Conservation (phyloP, 2,797 vertebrate genomes). For the Spatula versicolor region DNA sequence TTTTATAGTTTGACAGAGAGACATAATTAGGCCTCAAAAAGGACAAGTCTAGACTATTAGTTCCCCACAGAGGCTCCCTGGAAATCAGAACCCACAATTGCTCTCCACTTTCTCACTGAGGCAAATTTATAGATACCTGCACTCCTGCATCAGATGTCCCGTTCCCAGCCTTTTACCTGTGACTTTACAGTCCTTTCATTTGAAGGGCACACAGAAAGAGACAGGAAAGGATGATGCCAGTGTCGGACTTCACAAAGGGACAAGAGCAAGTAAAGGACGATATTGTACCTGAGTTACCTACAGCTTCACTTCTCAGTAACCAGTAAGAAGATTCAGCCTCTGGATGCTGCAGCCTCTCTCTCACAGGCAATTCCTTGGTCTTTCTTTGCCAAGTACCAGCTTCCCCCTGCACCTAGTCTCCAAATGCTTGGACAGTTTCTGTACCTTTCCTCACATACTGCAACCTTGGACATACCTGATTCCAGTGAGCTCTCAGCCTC, state of each 20-base stretch:
- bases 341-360: neutral
- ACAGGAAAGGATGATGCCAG: neutral
- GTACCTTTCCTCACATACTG: neutral
- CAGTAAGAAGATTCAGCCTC: neutral
- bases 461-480: neutral
- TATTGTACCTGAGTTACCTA: neutral
- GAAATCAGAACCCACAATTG: constrained; percentile 62
- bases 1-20: constrained; percentile 63
- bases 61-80: constrained; percentile 43
- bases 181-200: neutral
- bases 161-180: constrained; percentile 1
- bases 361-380: neutral
- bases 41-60: constrained; percentile 58
- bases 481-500: neutral
- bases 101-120: neutral
- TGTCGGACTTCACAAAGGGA: neutral
- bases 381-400: neutral
- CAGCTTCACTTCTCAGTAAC: neutral
- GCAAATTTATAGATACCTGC: neutral
- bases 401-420: neutral
- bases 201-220: neutral
- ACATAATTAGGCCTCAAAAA: constrained; percentile 74
- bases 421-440: neutral
- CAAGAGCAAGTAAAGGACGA: neutral
- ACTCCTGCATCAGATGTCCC: neutral